Evolutionary conservation across 2,888 invertebrate species (phyloP), one percentile per base, ranked within the genome.

Genomic region (Dicranocentrus wangi): DNA sequence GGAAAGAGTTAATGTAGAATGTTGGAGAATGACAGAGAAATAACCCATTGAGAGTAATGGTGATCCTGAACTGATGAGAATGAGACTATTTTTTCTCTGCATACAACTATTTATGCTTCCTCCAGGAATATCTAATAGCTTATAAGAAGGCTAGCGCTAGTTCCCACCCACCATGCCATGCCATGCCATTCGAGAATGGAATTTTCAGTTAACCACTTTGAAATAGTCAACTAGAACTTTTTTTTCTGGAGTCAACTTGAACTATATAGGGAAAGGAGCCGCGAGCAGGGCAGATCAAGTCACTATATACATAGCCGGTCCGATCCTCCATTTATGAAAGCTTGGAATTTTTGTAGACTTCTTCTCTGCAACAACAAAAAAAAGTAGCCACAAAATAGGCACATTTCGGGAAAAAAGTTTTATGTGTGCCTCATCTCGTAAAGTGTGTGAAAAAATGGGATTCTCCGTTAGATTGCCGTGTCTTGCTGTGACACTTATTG

Each of bases 1-100:
- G 17, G 63, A 39, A 28, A 17, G 39, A 63, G 28, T 65, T 73
- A 65, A 73, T 72, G 72, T 55, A 21, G 25, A 39, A 60, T 77
- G 43, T 42, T 19, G 42, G 23, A 66, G 60, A 72, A 79, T 79
- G 60, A 71, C 71, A 71, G 70, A 27, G 71, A 66, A 79, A 72
- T 79, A 79, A 65, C 60, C 72, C 72, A 72, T 73, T 80, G 32
- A 68, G 66, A 61, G 51, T 68, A 80, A 80, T 80, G 79, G 66
- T 73, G 72, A 80, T 80, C 79, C 72, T 72, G 72, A 72, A 66
- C 79, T 80, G 72, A 72, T 72, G 72, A 80, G 72, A 72, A 73
- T 72, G 72, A 61, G 63, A 65, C 47, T 47, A 47, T 47, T 63
- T 73, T 73, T 39, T 60, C 32, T n/a, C 25, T 69, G 28, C 55